Evolutionary conservation across 2,113 vertebrate genomes (phyloP).

Genomic region (Ginglymostoma cirratum): DNA sequence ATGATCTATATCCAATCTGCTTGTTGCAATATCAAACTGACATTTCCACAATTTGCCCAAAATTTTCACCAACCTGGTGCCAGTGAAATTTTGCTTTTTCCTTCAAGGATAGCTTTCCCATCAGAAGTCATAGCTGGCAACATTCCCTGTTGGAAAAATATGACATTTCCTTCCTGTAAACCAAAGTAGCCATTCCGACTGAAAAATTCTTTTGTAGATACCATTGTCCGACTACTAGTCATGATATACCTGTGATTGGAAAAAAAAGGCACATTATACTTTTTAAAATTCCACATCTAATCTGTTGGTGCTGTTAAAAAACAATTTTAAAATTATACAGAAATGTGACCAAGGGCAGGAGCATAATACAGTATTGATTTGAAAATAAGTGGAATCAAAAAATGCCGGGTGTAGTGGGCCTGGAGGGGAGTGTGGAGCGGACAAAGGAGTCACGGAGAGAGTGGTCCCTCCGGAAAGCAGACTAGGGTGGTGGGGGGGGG

Average conservation of each 20-base stretch:
- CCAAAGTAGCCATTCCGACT: constrained; percentile 76
- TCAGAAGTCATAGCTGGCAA: constrained; percentile 86
- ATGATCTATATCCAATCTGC: not conserved
- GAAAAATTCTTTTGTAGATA: constrained; percentile 80
- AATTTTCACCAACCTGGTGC: constrained; percentile 70
- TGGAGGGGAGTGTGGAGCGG: too few relatives aligned
- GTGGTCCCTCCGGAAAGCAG: too few relatives aligned
- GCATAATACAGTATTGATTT: not conserved
- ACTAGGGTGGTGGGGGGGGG: too few relatives aligned
- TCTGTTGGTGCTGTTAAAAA: not conserved
- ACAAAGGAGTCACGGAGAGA: too few relatives aligned
- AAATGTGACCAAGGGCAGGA: not conserved
- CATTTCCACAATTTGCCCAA: not conserved
- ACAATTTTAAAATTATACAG: not conserved
- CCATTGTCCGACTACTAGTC: constrained; percentile 91
- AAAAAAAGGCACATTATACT: not conserved
- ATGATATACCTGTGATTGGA: constrained; percentile 85
- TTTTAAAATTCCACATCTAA: not conserved
- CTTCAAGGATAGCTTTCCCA: constrained; percentile 86
- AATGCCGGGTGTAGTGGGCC: too few relatives aligned
- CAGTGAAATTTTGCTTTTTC: constrained; percentile 81
- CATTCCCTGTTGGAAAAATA: constrained; percentile 97
- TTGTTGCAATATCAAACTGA: not conserved
- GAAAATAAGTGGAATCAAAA: not conserved
- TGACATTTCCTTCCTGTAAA: constrained; percentile 67